Conservation (phyloP, 2,797 vertebrate genomes). For the Pteropus rufus region DNA sequence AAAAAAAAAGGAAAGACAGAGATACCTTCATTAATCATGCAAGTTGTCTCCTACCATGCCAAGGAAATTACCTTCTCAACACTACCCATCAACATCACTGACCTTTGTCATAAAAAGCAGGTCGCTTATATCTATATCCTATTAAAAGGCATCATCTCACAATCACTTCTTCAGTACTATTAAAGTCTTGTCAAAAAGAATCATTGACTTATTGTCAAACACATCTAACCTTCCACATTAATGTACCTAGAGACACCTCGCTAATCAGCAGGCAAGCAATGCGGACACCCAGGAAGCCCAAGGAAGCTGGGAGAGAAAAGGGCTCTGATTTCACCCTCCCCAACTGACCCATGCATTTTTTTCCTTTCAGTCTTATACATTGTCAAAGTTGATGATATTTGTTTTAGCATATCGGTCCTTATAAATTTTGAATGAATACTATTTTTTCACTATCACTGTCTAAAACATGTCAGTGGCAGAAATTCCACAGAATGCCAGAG, state of each 20-base stretch:
- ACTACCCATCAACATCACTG: constrained; percentile 81
- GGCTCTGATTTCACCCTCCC: constrained; percentile 17
- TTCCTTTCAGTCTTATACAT: background rate
- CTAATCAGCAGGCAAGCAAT: constrained; percentile 79
- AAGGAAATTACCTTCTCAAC: constrained; percentile 80
- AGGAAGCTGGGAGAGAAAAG: constrained; percentile 9
- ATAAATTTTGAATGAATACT: background rate
- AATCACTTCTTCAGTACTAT: constrained; percentile 79
- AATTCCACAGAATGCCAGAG: background rate
- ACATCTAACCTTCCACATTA: constrained; percentile 78
- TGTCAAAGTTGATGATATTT: background rate
- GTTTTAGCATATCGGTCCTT: background rate
- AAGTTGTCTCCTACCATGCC: constrained; percentile 78
- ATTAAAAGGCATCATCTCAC: constrained; percentile 81
- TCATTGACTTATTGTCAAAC: constrained; percentile 84
- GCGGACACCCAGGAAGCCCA: constrained; percentile 31
- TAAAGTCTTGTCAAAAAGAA: constrained; percentile 83
- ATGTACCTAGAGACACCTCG: constrained; percentile 70
- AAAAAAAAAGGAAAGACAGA: background rate
- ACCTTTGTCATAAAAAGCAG: constrained; percentile 84
- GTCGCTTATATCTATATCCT: constrained; percentile 79
- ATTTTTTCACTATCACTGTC: background rate
- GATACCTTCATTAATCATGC: constrained; percentile 76
- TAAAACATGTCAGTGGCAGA: background rate
- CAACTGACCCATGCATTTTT: background rate